Evolutionary conservation across 2,888 invertebrate species (phyloP).

Genomic region (Tachina grossa): DNA sequence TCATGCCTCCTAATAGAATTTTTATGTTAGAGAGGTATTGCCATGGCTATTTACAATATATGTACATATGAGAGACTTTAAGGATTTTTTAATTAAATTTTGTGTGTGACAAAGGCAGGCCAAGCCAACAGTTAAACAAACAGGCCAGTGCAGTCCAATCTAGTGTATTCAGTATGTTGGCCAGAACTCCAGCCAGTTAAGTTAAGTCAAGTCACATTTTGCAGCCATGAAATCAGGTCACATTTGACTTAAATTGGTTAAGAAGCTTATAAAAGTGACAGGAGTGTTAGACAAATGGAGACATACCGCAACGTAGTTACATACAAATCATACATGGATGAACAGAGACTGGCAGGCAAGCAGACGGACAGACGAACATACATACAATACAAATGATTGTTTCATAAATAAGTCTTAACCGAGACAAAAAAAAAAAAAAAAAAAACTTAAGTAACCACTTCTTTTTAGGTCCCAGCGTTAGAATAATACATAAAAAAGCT

Average conservation of each 20-base stretch:
- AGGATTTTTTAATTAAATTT: constrained; percentile 62
- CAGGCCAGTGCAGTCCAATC: background rate
- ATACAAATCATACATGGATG: constrained; percentile 12
- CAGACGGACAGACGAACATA: constrained; percentile 3
- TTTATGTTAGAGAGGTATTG: constrained; percentile 6
- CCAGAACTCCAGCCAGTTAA: background rate
- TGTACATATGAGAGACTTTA: constrained; percentile 19
- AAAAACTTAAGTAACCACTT: constrained; percentile 48
- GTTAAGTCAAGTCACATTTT: constrained; percentile 27
- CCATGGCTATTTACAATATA: background rate
- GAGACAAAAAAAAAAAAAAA: background rate
- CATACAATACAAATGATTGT: constrained; percentile 47
- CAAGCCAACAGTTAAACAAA: constrained; percentile 6
- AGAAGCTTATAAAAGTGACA: constrained; percentile 65
- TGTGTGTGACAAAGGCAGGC: constrained; percentile 54
- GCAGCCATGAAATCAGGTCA: constrained; percentile 66
- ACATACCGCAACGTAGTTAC: constrained; percentile 25
- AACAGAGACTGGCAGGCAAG: background rate
- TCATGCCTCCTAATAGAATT: constrained; percentile 14
- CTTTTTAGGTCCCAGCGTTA: constrained; percentile 9
- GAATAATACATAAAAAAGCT: background rate
- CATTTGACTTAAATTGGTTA: constrained; percentile 66
- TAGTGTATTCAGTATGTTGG: background rate
- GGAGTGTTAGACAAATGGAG: constrained; percentile 61
- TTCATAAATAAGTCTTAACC: constrained; percentile 59